phyloP scores from a whole-genome alignment of 1,140 invertebrate genomes.

The Atta colombica region DNA sequence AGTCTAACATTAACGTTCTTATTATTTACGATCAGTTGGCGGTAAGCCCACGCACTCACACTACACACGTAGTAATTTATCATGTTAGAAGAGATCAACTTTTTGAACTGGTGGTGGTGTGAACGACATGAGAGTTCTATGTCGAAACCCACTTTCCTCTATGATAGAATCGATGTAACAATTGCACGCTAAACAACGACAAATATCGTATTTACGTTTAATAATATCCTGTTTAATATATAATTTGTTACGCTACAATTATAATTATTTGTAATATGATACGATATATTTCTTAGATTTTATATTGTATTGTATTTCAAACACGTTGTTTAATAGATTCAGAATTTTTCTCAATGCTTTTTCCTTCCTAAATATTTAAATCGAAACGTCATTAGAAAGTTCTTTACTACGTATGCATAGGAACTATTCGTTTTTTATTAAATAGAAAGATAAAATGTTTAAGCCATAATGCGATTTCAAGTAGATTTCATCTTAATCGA shows the following conservation, averaged over 20 bases:
- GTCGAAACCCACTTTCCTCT: neutral
- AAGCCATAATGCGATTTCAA: neutral
- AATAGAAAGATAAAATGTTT: neutral
- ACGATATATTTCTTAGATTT: neutral
- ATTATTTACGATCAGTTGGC: slow-evolving; percentile 72
- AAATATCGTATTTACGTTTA: slow-evolving; percentile 1
- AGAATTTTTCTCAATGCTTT: neutral
- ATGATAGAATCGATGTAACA: neutral
- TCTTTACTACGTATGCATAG: neutral
- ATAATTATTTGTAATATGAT: neutral
- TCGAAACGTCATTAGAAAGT: neutral
- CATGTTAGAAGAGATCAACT: slow-evolving; percentile 3
- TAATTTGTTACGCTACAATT: slow-evolving; percentile 10
- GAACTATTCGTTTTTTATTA: neutral
- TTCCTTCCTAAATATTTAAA: neutral
- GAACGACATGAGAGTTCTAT: no score
- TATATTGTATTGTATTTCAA: neutral
- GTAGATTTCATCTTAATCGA: slow-evolving; percentile 21
- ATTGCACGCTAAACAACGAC: no score
- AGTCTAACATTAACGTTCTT: slow-evolving; percentile 62
- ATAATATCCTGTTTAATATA: neutral
- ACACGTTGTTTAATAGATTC: neutral
- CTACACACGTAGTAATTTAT: slow-evolving; percentile 67
- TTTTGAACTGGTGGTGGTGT: neutral
- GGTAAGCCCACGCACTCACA: slow-evolving; percentile 66